Base-by-base conservation (phyloP, 2,888 invertebrate genomes). In the Lagria hirta region DNA sequence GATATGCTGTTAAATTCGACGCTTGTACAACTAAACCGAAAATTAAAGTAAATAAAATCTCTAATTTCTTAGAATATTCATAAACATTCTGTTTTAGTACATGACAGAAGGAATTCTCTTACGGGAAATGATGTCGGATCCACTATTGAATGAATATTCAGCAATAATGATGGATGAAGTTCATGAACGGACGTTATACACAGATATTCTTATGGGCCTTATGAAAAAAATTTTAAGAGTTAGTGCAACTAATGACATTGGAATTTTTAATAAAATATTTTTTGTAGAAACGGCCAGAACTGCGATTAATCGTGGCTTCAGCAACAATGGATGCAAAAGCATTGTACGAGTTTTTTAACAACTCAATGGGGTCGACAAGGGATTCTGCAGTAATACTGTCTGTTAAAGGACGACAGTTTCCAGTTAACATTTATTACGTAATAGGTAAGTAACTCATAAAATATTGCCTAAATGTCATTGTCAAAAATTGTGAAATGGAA, bases 71-170 rank as follows among this genome's bases (percentile, higher is more conserved):
- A 16, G 11, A 30, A 15, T 17, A 8, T 8, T 29, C 12, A 4
- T 7, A 3, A n/a, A n/a, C n/a, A 3, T 14, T 24, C 30, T 38
- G 36, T 60, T 63, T 43, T 73, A 93, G 88, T 98, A 87, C 61
- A 85, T 99, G 84, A 98, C 98, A 0, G 98, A 99, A 73, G 98
- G 98, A 0, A 88, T 98, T 43, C 69, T 99, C 14, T 75, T 99
- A 1, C 77, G 95, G 11, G 98, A 99, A 75, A 89, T 99, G 81
- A 90, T 98, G 78, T 81, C 83, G 0, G 97, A 99, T 65, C 99
- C 98, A 0, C 73, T 99, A 4, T 75, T 99, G 2, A 85, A 86
- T 57, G 85, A 85, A 56, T 99, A 98, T 68, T 82, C 85, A 24
- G 86, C 88, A 1, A 81, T 98, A 2, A 85, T 97, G 61, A 73